phyloP scores from a whole-genome alignment of 2,797 vertebrate genomes.

The Furcifer pardalis region DNA sequence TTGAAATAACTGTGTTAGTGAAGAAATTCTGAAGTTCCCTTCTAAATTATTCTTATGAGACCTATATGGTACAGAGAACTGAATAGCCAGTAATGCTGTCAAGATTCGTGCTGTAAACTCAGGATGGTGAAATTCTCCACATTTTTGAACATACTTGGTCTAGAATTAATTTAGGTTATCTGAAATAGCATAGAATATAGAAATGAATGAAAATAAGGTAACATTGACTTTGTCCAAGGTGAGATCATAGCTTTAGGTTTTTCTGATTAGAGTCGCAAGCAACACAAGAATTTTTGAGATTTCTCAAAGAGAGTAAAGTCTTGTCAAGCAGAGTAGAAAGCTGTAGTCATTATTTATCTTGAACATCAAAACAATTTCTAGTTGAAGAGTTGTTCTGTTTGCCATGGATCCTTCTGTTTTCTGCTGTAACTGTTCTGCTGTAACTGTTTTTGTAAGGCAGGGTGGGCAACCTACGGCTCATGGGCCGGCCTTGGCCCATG shows the following conservation, averaged over 20 bases:
- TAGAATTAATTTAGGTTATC: constrained; percentile 7
- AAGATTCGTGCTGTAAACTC: not conserved
- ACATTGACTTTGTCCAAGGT: not conserved
- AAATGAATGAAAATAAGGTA: constrained; percentile 25
- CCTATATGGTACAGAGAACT: not conserved
- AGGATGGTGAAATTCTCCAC: not conserved
- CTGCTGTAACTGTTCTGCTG: too few relatives aligned
- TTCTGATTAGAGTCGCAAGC: constrained; percentile 24
- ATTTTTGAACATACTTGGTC: not conserved
- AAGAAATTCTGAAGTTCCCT: constrained; percentile 20
- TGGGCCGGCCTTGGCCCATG: too few relatives aligned
- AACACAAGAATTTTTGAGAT: not conserved
- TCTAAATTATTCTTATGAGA: not conserved
- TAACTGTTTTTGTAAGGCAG: too few relatives aligned
- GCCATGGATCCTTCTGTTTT: too few relatives aligned
- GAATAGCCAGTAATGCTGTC: not conserved
- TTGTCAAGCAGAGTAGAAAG: constrained; percentile 17
- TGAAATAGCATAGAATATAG: not conserved
- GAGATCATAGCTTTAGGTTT: not conserved
- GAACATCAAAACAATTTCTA: not conserved
- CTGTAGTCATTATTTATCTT: not conserved
- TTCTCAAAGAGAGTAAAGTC: not conserved
- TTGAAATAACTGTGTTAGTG: not conserved
- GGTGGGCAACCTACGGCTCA: too few relatives aligned
- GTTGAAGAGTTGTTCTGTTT: not conserved